Evolutionary conservation across 2,888 invertebrate species (phyloP).

Genomic region (Drosophila cognata): DNA sequence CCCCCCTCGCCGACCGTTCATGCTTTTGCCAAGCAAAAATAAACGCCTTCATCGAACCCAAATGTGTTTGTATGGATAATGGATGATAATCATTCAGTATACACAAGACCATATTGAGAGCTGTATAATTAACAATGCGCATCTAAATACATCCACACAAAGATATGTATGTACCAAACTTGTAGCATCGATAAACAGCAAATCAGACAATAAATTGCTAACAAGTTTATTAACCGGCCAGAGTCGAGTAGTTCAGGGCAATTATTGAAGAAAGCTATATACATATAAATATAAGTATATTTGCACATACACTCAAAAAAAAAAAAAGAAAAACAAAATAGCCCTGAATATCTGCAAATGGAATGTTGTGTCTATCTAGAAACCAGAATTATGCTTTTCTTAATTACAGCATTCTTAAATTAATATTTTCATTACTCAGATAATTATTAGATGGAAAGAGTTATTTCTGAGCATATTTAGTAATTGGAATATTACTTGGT

Average conservation of each 20-base stretch:
- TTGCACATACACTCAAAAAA: not conserved
- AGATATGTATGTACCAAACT: slow-evolving; percentile 37
- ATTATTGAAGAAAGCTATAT: not conserved
- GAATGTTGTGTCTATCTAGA: not conserved
- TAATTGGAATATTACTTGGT: not conserved
- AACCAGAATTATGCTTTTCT: not conserved
- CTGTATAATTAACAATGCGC: slow-evolving; percentile 49
- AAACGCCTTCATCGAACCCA: slow-evolving; percentile 49
- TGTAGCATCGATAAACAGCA: slow-evolving; percentile 26
- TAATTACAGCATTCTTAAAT: not conserved
- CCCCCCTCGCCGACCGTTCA: fast-evolving
- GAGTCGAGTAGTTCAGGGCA: not conserved
- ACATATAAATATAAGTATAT: not conserved
- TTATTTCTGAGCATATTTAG: not conserved
- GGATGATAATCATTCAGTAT: slow-evolving; percentile 21
- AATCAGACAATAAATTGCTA: slow-evolving; percentile 21
- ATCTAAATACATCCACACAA: slow-evolving; percentile 14
- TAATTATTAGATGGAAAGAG: no score
- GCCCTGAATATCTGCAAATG: not conserved
- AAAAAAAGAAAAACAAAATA: not conserved
- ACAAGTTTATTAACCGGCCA: slow-evolving; percentile 13
- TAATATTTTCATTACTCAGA: no score
- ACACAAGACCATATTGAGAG: slow-evolving; percentile 39
- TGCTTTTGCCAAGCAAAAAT: slow-evolving; percentile 18
- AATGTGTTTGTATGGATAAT: slow-evolving; percentile 25